Conservation (phyloP, 2,113 vertebrate species). For the Ailuropoda melanoleuca region DNA sequence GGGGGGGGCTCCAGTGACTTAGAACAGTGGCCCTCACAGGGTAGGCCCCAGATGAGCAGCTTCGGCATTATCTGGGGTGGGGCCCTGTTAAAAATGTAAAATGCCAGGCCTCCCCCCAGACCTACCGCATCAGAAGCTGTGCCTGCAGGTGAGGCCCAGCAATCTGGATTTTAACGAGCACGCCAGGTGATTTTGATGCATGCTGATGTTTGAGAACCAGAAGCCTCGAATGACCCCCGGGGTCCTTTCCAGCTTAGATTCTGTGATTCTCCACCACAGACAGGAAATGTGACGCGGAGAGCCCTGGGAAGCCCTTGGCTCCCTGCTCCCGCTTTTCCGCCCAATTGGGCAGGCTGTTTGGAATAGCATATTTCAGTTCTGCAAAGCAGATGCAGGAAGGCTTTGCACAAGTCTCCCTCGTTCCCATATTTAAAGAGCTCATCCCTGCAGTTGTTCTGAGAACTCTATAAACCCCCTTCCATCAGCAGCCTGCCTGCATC, state of each 20-base stretch:
- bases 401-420: constrained; percentile 57
- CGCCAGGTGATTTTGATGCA: background rate
- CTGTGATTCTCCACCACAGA: constrained; percentile 27
- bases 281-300: constrained; percentile 42
- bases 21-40: background rate
- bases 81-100: background rate
- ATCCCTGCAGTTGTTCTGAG: constrained; percentile 65
- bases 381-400: constrained; percentile 66
- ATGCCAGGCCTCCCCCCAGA: background rate
- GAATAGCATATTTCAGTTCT: constrained; percentile 71
- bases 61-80: background rate
- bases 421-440: constrained; percentile 71
- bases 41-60: background rate
- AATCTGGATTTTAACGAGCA: background rate
- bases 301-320: constrained; percentile 69
- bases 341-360: constrained; percentile 72
- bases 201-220: background rate
- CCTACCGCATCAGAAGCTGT: background rate
- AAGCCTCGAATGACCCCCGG: constrained; percentile 36
- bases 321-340: constrained; percentile 63
- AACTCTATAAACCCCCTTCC: constrained; percentile 59
- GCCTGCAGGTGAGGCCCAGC: background rate
- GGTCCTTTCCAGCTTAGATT: constrained; percentile 28
- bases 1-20: background rate
- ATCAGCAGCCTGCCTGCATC: constrained; percentile 40